Evolutionary conservation across 2,113 vertebrate genomes (phyloP).

Genomic region (Cephalopterus ornatus): DNA sequence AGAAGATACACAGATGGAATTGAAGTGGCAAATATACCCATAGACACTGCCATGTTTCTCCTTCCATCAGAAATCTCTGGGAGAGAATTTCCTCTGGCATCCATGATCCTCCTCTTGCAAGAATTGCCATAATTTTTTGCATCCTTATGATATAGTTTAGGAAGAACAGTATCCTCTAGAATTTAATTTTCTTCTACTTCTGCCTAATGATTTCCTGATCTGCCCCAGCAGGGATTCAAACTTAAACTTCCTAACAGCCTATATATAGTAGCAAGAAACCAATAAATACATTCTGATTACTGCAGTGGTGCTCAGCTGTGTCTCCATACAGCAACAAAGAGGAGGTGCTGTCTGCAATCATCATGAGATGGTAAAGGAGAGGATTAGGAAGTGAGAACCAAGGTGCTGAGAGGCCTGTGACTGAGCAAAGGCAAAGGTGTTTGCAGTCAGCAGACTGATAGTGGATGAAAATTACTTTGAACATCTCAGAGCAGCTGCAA

Average conservation of each 20-base stretch:
- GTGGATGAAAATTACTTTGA: neutral
- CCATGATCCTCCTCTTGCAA: neutral
- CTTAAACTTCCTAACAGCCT: constrained; percentile 3
- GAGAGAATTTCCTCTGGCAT: neutral
- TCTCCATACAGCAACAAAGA: neutral
- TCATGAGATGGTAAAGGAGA: neutral
- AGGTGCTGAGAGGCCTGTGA: neutral
- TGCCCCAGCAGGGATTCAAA: neutral
- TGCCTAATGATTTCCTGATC: constrained; percentile 40
- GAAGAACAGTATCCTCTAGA: neutral
- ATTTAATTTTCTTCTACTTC: constrained; percentile 30
- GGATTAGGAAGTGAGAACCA: neutral
- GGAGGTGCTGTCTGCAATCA: neutral
- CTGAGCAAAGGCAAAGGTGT: neutral
- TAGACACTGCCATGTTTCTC: neutral
- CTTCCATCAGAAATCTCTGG: neutral
- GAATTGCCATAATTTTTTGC: neutral
- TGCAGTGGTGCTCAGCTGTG: neutral
- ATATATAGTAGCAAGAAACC: constrained; percentile 13
- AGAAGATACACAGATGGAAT: neutral
- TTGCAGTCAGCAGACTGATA: neutral
- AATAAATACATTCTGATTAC: neutral
- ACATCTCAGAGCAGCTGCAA: neutral
- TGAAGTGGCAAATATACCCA: neutral
- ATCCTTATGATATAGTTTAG: neutral